Evolutionary conservation across 2,888 invertebrate species (phyloP).

Genomic region (Acleris laterana): DNA sequence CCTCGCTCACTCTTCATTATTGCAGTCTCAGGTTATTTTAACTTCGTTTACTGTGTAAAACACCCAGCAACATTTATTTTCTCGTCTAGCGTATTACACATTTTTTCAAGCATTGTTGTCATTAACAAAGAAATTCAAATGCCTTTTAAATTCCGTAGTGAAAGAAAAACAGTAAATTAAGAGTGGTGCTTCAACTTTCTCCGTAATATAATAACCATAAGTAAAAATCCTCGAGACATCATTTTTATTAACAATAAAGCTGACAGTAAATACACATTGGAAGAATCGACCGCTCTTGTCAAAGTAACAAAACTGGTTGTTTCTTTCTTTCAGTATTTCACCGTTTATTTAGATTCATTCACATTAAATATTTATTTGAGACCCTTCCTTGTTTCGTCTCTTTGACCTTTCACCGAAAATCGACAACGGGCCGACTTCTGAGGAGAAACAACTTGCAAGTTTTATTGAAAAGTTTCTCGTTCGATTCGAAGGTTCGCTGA

Average conservation of each 20-base stretch:
- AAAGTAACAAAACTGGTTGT: not conserved
- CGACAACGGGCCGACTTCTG: slow-evolving; percentile 6
- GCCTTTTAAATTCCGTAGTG: too few species aligned
- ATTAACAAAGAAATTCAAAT: too few species aligned
- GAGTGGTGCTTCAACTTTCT: too few species aligned
- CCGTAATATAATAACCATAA: too few species aligned
- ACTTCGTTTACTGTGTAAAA: not conserved
- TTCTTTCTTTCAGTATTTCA: not conserved
- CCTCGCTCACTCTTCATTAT: slow-evolving; percentile 19
- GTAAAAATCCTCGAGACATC: too few species aligned
- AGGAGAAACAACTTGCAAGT: slow-evolving; percentile 8
- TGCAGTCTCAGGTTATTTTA: not conserved
- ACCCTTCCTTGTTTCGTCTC: slow-evolving; percentile 4
- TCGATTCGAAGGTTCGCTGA: slow-evolving; percentile 14
- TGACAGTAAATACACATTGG: not conserved
- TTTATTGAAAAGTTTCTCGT: slow-evolving; percentile 29
- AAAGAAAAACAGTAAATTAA: too few species aligned
- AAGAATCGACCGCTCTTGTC: not conserved
- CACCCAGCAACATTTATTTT: too few species aligned
- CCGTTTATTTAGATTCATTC: slow-evolving; percentile 12
- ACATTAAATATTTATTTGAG: slow-evolving; percentile 23
- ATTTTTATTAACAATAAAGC: too few species aligned
- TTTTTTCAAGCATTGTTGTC: too few species aligned
- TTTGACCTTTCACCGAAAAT: slow-evolving; percentile 8
- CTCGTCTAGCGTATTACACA: not conserved